Evolutionary conservation across 2,888 invertebrate species (phyloP), one percentile per base, ranked within the genome.

Genomic region (Norana najaformis): DNA sequence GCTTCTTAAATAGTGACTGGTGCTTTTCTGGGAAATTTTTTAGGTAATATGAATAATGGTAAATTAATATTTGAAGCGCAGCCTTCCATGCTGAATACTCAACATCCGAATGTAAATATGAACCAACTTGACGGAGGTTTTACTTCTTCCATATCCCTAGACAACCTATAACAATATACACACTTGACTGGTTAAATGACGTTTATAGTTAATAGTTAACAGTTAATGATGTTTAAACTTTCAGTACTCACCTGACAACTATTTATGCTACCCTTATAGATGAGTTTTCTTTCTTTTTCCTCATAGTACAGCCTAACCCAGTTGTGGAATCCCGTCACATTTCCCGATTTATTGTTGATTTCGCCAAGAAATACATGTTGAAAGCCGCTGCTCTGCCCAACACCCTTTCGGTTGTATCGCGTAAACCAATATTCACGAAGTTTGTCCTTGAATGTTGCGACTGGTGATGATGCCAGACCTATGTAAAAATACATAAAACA

Each of bases 281-380:
- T n/a, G 37, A 91, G 88, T 1, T 83, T 38, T 39, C 92, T 92
- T 20, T 91, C 91, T 90, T 93, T 92, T 95, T 98, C 98, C 95
- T 97, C 97, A 91, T 96, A 96, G 90, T 96, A 96, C 93, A 97
- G 97, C 95, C 97, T 97, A 47, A 98, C 96, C 98, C 98, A 98
- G 94, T 97, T 98, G 95, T 98, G 98, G 92, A 98, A 95, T 18
- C 98, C 98, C 94, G 95, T 96, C 38, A 98, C 96, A n/a, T 82
- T 37, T 88, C 96, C 96, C 92, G 96, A 96, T n/a, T n/a, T n/a
- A n/a, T n/a, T n/a, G n/a, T n/a, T n/a, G n/a, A n/a, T n/a, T 96
- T 98, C 98, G 0, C 97, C 97, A 5, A 98, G 96, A 94, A 98
- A 98, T 37, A 98, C 96, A 93, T 98, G 98, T 95, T 98, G 98